These are phyloP conservation scores for Ferdinandea cuprea DNA, from an alignment of 2,888 invertebrate genomes.

Conservation along the genomic window DNA sequence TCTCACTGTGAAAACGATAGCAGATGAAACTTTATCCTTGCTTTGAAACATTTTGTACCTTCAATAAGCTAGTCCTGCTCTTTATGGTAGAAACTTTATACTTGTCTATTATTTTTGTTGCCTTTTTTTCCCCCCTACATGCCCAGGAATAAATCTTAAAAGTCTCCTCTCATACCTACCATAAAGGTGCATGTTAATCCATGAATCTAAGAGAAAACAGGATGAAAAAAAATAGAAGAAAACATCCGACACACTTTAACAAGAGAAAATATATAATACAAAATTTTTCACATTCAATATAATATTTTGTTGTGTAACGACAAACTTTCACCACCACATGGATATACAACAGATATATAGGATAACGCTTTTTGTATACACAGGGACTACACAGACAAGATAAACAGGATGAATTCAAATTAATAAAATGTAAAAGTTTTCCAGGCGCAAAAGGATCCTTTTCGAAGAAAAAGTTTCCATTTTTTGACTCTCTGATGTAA, in stretches of 20 bases:
- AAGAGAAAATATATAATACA: conserved; percentile 5
- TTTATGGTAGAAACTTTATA: no score
- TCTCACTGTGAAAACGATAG: no score
- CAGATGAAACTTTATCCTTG: no score
- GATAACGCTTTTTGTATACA: background rate
- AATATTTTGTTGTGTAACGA: conserved; percentile 11
- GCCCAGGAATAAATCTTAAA: conserved; percentile 12
- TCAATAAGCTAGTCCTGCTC: no score
- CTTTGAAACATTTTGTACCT: no score
- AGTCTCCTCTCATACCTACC: conserved; percentile 8
- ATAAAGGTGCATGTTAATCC: conserved; percentile 44
- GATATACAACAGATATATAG: background rate
- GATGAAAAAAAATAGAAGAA: conserved; percentile 32
- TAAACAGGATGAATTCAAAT: conserved; percentile 44
- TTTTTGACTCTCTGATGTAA: no score
- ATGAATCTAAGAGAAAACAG: conserved; percentile 45
- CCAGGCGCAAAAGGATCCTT: conserved; percentile 8
- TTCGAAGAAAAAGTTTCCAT: conserved; percentile 23
- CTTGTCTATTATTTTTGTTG: no score
- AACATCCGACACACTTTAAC: no score
- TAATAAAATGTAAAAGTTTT: conserved; percentile 44
- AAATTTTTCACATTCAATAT: conserved; percentile 35
- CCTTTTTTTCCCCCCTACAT: background rate
- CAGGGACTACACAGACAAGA: conserved; percentile 3
- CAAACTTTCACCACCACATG: no score